phyloP scores from a whole-genome alignment of 1,140 invertebrate genomes.

The Anastrepha obliqua region DNA sequence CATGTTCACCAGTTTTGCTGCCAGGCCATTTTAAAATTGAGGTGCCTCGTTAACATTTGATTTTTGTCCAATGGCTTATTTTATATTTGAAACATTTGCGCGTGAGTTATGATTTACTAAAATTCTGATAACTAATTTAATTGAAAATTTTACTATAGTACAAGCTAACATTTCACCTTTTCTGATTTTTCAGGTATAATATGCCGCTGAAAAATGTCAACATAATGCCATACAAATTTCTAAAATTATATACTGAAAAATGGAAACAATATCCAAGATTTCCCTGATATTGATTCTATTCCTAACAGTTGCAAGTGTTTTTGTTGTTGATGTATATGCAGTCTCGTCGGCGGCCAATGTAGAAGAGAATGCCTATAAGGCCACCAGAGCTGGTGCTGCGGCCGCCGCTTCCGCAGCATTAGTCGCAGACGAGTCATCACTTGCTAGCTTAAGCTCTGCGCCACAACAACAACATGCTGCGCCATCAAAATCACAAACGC shows the following conservation, averaged over 20 bases:
- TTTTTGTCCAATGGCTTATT: too few species aligned
- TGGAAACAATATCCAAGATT: slow-evolving; percentile 73
- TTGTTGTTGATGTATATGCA: slow-evolving; percentile 34
- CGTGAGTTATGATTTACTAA: too few species aligned
- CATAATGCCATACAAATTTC: slow-evolving; percentile 69
- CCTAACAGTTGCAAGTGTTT: slow-evolving; percentile 56
- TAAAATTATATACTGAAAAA: slow-evolving; percentile 72
- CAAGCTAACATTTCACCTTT: background rate
- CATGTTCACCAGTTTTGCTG: too few species aligned
- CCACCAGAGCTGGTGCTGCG: background rate
- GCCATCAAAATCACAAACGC: background rate
- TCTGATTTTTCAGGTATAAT: slow-evolving; percentile 65
- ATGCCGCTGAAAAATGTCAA: slow-evolving; percentile 66
- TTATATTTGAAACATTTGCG: too few species aligned
- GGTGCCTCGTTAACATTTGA: too few species aligned
- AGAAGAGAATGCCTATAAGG: background rate
- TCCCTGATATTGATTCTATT: slow-evolving; percentile 70
- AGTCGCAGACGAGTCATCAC: background rate
- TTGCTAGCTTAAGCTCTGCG: background rate
- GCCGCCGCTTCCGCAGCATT: background rate
- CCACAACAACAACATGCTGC: background rate
- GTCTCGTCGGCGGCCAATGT: background rate
- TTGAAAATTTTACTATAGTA: too few species aligned
- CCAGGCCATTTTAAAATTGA: too few species aligned
- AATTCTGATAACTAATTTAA: too few species aligned